Base-by-base conservation (phyloP, 2,797 vertebrate species). In the Enteromius thamalakanensis region DNA sequence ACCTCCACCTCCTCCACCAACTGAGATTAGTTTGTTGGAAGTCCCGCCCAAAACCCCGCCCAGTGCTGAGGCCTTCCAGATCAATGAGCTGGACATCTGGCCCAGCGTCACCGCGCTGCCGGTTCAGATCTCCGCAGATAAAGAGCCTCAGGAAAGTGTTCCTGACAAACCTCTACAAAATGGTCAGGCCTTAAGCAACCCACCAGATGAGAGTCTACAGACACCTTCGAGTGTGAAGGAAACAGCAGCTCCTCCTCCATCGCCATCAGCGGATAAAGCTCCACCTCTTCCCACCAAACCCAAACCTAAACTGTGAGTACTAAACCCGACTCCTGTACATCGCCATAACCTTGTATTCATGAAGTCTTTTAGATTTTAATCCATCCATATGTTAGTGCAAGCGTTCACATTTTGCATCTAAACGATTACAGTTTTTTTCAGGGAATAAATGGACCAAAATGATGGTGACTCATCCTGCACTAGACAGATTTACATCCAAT, bases 221-320 rank as follows among this genome's bases (percentile, higher is more conserved):
- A 64, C 89, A 81, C 81, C 76, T 91, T 42, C 85, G 71, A 34
- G 79, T 70, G 6, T 84, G 11, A 86, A 79, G 42, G 76, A 89
- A 65, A n/a, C 14, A 29, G 65, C 42, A 1, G 34, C 71, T 40
- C 64, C 64, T 4, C 70, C 86, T 21, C 85, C 89, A 78, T 70
- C 86, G 2, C 86, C 89, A 90, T 95, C 95, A 53, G 94, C 94
- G 6, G 91, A 87, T 32, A 99, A 95, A 91, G 96, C 93, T 42
- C 97, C 94, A 19, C 97, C 97, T 0, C 92, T 98, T 86, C 96
- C 97, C 58, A 96, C 95, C 89, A 99, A 97, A 86, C 98, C 98
- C 34, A 99, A 99, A 92, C 97, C 98, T 62, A 99, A 98, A 92
- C 94, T 99, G 98, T 99, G 93, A 99, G 98, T 99, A 93, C 71